Base-by-base conservation (phyloP, 2,113 vertebrate species). In the Cinclus mexicanus region DNA sequence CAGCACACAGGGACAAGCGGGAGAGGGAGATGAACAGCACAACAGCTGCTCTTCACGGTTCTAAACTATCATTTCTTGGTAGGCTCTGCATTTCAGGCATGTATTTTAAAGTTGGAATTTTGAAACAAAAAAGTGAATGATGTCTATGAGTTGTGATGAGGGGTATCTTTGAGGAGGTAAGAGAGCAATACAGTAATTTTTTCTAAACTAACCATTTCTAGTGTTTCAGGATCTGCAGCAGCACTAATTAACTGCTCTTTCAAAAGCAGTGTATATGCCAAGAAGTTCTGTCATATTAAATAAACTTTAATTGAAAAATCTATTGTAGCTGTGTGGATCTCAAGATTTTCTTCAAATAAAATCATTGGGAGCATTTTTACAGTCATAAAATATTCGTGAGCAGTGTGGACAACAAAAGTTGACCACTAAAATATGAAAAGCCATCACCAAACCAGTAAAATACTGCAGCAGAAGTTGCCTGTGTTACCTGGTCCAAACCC, bases 111-210 rank as follows among this genome's bases (percentile, higher is more conserved):
- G 29, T 2, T 20, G 39, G 39, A 63, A 11, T 78, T 75, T 19
- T 10, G 17, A 26, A 90, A 64, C 12, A 33, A 55, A 89, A 44
- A 44, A 25, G 3, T 33, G 7, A 50, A 29, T 65, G 4, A 24
- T 76, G 42, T 3, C 0, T 71, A 1, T 21, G 23, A 57, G n/a
- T 4, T 5, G 2, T 28, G 46, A 29, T 15, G 39, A 47, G 16
- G 0, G 4, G 14, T 28, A 90, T 65, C 37, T 72, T 20, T 61
- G 59, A 89, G 41, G 18, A 72, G 6, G 3, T 50, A 25, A 69
- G 16, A 87, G 65, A 55, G 10, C 14, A 79, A 20, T 9, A 35
- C 7, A 3, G 2, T 13, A 14, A 8, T 86, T 74, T 86, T 57
- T 28, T 76, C 25, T 61, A 60, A 81, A 53, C 1, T 47, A 67